Evolutionary conservation across 2,797 vertebrate species (phyloP).

Genomic region (Amniataba percoides): DNA sequence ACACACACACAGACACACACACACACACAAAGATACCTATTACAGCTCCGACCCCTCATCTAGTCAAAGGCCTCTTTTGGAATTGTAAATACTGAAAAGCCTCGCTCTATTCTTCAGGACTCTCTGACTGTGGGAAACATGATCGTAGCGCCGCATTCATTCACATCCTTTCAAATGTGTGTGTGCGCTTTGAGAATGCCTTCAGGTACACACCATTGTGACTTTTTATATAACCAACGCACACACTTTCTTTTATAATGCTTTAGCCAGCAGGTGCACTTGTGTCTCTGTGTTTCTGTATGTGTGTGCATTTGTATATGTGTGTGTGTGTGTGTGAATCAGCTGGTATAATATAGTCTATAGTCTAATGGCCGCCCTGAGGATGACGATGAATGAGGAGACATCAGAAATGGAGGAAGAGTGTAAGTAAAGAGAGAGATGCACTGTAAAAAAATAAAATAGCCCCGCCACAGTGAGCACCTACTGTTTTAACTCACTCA

Average conservation of each 20-base stretch:
- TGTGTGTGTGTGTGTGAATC: background rate
- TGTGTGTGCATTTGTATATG: background rate
- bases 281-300: constrained; percentile 8
- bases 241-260: background rate
- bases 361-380: constrained; percentile 40
- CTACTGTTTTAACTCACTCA: constrained; percentile 20
- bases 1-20: no score
- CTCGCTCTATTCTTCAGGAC: constrained; percentile 23
- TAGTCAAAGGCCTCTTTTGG: constrained; percentile 23
- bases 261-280: constrained; percentile 40
- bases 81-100: constrained; percentile 28
- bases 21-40: constrained; percentile 3
- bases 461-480: background rate
- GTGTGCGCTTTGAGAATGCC: background rate
- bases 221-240: constrained; percentile 35
- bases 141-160: constrained; percentile 11
- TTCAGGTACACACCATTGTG: constrained; percentile 8
- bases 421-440: constrained; percentile 10
- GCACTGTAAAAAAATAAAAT: background rate
- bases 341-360: background rate
- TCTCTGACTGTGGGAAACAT: background rate
- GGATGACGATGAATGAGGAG: constrained; percentile 28
- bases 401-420: constrained; percentile 21
- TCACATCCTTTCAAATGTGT: constrained; percentile 26
- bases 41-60: background rate